Conservation (phyloP, 92 coral and sea anemone genomes). For the Chrysogorgia sp. region DNA sequence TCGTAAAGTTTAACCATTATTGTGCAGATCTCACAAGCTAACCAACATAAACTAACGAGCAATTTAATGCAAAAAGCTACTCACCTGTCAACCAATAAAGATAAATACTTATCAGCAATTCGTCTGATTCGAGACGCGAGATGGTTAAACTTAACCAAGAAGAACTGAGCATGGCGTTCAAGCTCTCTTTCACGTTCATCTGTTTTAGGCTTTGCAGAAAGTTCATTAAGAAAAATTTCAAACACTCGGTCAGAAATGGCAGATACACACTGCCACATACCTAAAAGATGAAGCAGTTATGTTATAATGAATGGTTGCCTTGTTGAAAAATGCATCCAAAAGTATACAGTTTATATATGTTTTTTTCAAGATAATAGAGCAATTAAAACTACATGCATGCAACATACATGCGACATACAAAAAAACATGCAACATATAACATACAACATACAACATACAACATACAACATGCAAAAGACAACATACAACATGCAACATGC, state of each 20-base stretch:
- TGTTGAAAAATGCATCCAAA: too few relatives aligned
- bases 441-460: too few relatives aligned
- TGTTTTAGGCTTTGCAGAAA: conserved; percentile 84
- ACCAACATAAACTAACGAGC: neutral
- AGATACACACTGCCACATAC: conserved; percentile 97
- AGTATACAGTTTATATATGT: too few relatives aligned
- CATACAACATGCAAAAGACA: too few relatives aligned
- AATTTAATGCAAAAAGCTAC: neutral
- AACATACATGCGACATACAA: too few relatives aligned
- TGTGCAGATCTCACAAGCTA: too few relatives aligned
- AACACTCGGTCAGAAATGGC: conserved; percentile 94
- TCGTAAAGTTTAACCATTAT: too few relatives aligned
- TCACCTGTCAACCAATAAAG: conserved; percentile 89
- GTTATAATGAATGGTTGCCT: too few relatives aligned
- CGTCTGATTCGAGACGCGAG: conserved; percentile 85
- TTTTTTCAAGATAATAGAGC: too few relatives aligned
- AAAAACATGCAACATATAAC: too few relatives aligned
- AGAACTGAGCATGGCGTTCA: conserved; percentile 88
- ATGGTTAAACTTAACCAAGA: conserved; percentile 90
- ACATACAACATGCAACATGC: too few relatives aligned
- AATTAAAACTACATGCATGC: too few relatives aligned
- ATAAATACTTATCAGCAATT: conserved; percentile 89
- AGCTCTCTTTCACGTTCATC: conserved; percentile 83
- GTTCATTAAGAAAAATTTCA: conserved; percentile 72
- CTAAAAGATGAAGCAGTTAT: conserved; percentile 47